phyloP scores from a whole-genome alignment of 2,888 invertebrate species.

The Trachelus tabidus region DNA sequence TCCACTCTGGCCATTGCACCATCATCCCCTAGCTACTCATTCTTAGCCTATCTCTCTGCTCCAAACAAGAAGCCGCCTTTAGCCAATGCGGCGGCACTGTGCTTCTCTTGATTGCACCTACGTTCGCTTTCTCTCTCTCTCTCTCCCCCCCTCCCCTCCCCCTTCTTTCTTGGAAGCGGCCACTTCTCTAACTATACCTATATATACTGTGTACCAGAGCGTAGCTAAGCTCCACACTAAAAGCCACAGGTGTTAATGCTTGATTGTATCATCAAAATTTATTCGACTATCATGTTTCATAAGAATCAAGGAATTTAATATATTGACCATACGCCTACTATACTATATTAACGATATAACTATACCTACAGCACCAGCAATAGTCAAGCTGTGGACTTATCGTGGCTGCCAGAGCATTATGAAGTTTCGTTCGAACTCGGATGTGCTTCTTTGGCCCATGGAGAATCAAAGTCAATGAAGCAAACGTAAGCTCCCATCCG shows the following conservation, averaged over 20 bases:
- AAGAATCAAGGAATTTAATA: neutral
- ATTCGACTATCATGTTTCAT: neutral
- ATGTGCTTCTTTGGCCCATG: neutral
- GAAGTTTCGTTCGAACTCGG: neutral
- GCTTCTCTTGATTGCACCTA: neutral
- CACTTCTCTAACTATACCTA: neutral
- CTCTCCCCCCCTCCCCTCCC: too few relatives aligned
- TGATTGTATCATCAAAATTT: neutral
- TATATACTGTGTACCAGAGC: neutral
- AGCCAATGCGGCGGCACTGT: neutral
- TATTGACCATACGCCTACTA: neutral
- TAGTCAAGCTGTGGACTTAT: neutral
- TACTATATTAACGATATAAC: neutral
- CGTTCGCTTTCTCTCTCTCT: neutral
- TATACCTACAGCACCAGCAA: neutral
- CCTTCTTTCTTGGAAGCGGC: neutral
- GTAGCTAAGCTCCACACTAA: neutral
- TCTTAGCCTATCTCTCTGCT: neutral
- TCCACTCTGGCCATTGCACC: conserved; percentile 9
- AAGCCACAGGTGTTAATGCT: neutral
- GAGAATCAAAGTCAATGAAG: conserved; percentile 1
- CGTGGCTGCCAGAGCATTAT: neutral
- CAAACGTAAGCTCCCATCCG: conserved; percentile 22
- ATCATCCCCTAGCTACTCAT: neutral
- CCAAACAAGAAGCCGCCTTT: conserved; percentile 1